Conservation (phyloP, 1,140 invertebrate species). For the honey bee (Apis mellifera) region Amel_HAv3.1 CM009932.2:10442001-10442500, state of each 20-base stretch:
- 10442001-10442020: neutral
- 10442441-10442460: constrained; percentile 27
- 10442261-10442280: neutral
- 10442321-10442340: constrained; percentile 9
- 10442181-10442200: neutral
- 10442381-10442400: constrained; percentile 18
- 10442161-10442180: neutral
- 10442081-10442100: constrained; percentile 17
- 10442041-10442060: constrained; percentile 1
- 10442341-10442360: constrained; percentile 10
- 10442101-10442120: neutral
- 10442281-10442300: neutral
- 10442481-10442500: neutral
- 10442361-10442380: constrained; percentile 19
- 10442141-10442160: neutral
- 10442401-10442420: neutral
- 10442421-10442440: constrained; percentile 3
- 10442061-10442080: constrained; percentile 2
- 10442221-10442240: neutral
- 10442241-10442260: neutral
- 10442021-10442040: neutral
- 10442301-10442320: too few relatives aligned
- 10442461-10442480: constrained; percentile 5
- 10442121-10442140: too few relatives aligned
- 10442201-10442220: too few relatives aligned